Base-by-base conservation (phyloP, 1,140 invertebrate species). In the Cyrtorhinus lividipennis region DNA sequence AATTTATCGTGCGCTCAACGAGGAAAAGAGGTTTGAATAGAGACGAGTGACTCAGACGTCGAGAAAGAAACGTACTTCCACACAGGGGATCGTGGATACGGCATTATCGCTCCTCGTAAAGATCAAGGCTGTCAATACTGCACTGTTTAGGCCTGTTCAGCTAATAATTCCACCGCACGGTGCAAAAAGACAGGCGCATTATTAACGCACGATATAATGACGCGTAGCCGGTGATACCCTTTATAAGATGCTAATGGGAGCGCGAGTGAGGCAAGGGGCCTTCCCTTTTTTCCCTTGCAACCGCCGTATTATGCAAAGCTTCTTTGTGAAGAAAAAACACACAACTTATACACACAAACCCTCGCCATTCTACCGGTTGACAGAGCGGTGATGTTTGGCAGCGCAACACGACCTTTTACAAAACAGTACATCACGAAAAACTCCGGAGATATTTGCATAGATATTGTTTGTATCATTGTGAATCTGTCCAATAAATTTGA, bases 401-500 rank as follows among this genome's bases (percentile, higher is more conserved):
- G 38, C n/a, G 38, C 38, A n/a, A 44, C 38, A 44, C n/a, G 38
- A 10, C 38, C 56, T 18, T 57, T 57, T 57, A 57, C 56, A 57
- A 57, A 57, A 57, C 56, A 24, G 56, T 57, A 57, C 56, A 57
- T 57, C 56, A 24, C 18, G 24, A 13, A 22, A 23, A 56, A 23
- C 18, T 13, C 56, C 38, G n/a, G n/a, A 8, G 8, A 8, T 44
- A 57, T 57, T 57, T 57, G 24, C 56, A 57, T 57, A 57, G 56
- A 57, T 57, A 57, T 57, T 57, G 56, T 57, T 57, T 24, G 24
- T 24, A 18, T 24, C 20, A 22, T 57, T 57, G 56, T 57, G 15
- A 24, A 57, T 22, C 56, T 57, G 56, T 57, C 56, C 56, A 57
- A 57, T 57, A 57, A 57, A 57, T 57, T 23, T 57, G 56, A 57